Conservation (phyloP, 2,888 invertebrate species). For the Clanis bilineata region DNA sequence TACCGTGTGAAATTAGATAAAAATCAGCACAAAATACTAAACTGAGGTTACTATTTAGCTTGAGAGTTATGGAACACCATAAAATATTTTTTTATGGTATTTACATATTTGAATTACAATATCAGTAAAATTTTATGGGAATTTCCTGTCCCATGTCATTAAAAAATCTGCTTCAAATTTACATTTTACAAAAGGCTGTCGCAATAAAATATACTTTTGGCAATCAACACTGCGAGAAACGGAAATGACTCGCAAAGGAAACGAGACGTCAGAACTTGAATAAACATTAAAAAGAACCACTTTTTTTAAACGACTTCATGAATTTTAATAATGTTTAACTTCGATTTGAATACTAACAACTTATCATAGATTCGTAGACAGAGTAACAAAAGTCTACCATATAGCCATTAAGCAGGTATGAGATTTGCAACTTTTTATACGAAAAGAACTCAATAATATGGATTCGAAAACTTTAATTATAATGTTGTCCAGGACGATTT, state of each 20-base stretch:
- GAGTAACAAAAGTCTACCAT: no score
- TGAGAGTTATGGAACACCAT: no score
- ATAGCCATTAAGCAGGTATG: no score
- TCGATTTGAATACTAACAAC: neutral
- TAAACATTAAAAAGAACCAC: neutral
- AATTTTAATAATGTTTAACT: neutral
- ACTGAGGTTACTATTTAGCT: no score
- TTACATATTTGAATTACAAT: neutral
- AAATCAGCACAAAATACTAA: no score
- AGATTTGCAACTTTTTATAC: no score
- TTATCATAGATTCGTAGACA: no score
- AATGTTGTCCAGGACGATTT: no score
- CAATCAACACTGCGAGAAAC: neutral
- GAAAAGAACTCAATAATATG: no score
- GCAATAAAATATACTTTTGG: neutral
- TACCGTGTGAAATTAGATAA: no score
- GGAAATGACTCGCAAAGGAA: slow-evolving; percentile 2
- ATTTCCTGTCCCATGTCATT: neutral
- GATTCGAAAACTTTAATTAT: no score
- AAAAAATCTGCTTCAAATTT: neutral
- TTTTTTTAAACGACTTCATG: neutral
- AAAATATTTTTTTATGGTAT: no score
- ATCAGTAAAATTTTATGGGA: neutral
- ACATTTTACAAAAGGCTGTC: neutral
- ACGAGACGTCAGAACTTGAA: neutral